Conservation (phyloP, 2,113 vertebrate genomes). For the Colius striatus region DNA sequence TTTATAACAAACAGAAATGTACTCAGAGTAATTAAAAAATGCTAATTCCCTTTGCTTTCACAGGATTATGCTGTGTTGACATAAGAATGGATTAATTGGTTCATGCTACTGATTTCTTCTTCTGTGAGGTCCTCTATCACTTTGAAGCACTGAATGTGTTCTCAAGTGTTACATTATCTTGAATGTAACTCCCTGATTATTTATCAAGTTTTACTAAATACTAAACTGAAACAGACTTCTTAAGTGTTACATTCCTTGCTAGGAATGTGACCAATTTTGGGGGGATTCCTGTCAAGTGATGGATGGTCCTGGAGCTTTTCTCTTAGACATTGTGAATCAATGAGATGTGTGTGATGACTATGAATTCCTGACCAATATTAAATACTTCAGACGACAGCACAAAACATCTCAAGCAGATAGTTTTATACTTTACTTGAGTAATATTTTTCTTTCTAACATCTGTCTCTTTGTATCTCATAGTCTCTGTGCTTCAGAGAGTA, state of each 20-base stretch:
- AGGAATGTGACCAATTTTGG: not conserved
- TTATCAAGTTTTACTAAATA: conserved; percentile 14
- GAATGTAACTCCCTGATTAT: not conserved
- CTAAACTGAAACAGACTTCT: not conserved
- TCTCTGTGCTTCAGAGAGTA: not conserved
- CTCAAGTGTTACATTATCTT: not conserved
- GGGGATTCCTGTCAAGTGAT: not conserved
- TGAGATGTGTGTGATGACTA: not conserved
- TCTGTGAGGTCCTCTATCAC: not conserved
- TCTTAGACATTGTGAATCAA: not conserved
- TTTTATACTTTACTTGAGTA: not conserved
- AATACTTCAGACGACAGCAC: not conserved
- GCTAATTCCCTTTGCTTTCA: not conserved
- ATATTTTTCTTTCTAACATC: not conserved
- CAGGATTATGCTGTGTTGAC: not conserved
- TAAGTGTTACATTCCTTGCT: conserved; percentile 10
- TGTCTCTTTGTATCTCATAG: not conserved
- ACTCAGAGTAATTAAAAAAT: not conserved
- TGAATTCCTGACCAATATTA: not conserved
- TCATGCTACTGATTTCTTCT: not conserved
- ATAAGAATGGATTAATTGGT: not conserved
- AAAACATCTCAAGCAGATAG: not conserved
- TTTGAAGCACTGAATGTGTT: not conserved
- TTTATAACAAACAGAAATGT: not conserved
- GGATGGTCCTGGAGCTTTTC: not conserved